These are phyloP conservation scores for Spisula solida DNA, from an alignment of 2,888 invertebrate genomes.

Conservation along the genomic window DNA sequence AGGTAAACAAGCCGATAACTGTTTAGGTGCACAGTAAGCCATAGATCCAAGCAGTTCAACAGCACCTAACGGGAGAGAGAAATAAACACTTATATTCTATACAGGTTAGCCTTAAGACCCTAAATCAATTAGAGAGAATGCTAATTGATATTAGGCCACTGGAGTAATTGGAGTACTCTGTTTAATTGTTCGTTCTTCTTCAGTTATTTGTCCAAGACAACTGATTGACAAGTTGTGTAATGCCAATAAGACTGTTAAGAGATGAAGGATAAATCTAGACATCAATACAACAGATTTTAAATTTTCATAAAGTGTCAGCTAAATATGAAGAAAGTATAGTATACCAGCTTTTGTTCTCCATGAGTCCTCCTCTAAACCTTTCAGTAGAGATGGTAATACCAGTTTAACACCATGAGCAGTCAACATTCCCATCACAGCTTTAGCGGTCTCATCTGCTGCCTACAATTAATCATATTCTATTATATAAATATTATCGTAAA, in stretches of 20 bases:
- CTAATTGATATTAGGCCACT: no score
- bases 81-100: neutral
- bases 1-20: conserved; percentile 98
- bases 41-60: conserved; percentile 98
- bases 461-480: conserved; percentile 50
- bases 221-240: no score
- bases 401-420: conserved; percentile 99
- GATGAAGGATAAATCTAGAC: no score
- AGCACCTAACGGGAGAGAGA: conserved; percentile 90
- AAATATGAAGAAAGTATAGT: neutral
- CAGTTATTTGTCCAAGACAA: no score
- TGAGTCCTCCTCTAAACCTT: conserved; percentile 98
- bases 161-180: no score
- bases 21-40: conserved; percentile 99
- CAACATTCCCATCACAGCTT: conserved; percentile 96
- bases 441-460: conserved; percentile 98
- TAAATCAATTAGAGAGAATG: no score
- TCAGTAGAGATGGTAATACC: conserved; percentile 96
- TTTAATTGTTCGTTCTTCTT: no score
- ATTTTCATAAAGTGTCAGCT: no score
- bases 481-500: no score
- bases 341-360: conserved; percentile 93
- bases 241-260: no score
- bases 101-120: no score
- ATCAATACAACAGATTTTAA: no score